Conservation (phyloP, 2,797 vertebrate species). For the Silurus lanzhouensis region DNA sequence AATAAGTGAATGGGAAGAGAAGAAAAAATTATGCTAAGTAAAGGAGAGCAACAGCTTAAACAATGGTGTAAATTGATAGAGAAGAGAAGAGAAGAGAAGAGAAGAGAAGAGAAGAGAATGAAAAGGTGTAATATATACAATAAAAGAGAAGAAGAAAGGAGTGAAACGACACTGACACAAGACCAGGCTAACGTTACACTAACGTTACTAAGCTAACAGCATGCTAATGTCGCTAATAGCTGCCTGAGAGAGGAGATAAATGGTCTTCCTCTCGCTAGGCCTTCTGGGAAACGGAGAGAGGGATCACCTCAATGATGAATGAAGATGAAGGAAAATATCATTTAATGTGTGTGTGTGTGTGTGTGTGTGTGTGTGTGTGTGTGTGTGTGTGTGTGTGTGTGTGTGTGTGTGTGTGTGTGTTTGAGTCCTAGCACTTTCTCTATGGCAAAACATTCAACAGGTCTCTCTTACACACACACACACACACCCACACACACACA, state of each 20-base stretch:
- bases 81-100: not conserved
- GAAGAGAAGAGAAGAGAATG: not conserved
- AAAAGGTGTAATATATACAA: not conserved
- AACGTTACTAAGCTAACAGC: conserved; percentile 10
- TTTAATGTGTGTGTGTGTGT: conserved; percentile 54
- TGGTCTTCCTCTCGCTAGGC: conserved; percentile 71
- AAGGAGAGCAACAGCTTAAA: no score
- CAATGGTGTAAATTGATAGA: no score
- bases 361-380: conserved; percentile 51
- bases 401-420: conserved; percentile 54
- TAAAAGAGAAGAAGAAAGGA: not conserved
- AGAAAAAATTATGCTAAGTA: no score
- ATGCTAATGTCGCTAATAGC: conserved; percentile 4
- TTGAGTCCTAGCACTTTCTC: not conserved
- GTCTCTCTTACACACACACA: not conserved
- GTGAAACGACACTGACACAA: not conserved
- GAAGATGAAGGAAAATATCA: conserved; percentile 71
- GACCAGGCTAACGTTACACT: not conserved
- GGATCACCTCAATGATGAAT: conserved; percentile 79
- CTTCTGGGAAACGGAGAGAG: conserved; percentile 61
- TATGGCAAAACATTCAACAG: conserved; percentile 10
- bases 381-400: conserved; percentile 51
- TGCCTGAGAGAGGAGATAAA: conserved; percentile 55
- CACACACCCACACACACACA: conserved; percentile 10
- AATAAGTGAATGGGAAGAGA: no score